A percentile compares a stretch with the other conserved stretches of the same genome.
These are phyloP conservation scores for Argynnis bischoffii DNA, from an alignment of 2,888 invertebrate species.

Conservation along the genomic window DNA sequence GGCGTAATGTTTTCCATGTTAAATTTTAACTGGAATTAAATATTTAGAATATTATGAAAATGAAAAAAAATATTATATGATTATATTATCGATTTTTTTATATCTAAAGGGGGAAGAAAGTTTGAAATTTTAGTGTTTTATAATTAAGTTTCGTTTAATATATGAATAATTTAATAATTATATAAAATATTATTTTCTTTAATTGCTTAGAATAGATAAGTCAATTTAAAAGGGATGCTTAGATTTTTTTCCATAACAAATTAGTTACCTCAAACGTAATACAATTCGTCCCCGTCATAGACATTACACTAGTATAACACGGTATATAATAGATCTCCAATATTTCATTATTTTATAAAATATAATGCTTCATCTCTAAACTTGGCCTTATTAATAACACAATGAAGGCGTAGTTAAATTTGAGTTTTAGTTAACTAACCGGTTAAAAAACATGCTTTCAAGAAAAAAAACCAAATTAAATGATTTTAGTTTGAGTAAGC, in stretches of 20 bases:
- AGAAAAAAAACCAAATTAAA: too few relatives aligned
- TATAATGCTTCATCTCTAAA: neutral
- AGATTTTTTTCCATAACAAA: conserved; percentile 15
- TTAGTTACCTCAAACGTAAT: conserved; percentile 39
- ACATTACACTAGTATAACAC: conserved; percentile 8
- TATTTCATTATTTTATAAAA: conserved; percentile 2
- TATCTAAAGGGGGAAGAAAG: neutral
- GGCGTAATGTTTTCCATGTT: neutral
- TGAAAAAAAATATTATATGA: too few relatives aligned
- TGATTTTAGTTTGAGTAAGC: too few relatives aligned
- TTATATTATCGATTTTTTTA: neutral
- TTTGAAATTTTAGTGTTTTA: neutral
- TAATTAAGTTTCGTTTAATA: too few relatives aligned
- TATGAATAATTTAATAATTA: too few relatives aligned
- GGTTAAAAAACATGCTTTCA: too few relatives aligned
- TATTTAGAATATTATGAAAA: too few relatives aligned
- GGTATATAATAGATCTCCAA: conserved; percentile 13
- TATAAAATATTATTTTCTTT: neutral
- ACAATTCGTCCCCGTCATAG: conserved; percentile 34
- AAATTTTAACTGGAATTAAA: neutral
- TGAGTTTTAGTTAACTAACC: neutral
- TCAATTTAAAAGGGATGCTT: conserved; percentile 17
- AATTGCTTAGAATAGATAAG: conserved; percentile 7
- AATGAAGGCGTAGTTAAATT: neutral
- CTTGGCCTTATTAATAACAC: conserved; percentile 17